Percentiles rank a stretch among this genome's conserved stretches.
These are phyloP conservation scores for Leucoptera coffeella DNA, from an alignment of 2,888 invertebrate genomes.

Conservation along the genomic window DNA sequence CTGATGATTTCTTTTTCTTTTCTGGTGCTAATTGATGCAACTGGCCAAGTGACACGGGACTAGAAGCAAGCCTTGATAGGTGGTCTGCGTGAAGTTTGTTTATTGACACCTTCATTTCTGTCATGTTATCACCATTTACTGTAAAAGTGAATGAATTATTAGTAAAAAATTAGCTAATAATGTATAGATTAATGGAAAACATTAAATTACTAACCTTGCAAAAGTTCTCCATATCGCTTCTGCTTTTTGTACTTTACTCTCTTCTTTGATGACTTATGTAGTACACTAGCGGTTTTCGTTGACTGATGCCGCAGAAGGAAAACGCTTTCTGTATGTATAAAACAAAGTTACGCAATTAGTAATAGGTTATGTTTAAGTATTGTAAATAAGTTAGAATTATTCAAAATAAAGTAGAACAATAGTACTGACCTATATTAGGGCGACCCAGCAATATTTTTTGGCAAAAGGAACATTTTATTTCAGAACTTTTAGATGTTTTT, in stretches of 20 bases:
- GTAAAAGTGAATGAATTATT: slow-evolving; percentile 9
- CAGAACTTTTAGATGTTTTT: slow-evolving; percentile 13
- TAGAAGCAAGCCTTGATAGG: slow-evolving; percentile 57
- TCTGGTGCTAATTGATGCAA: slow-evolving; percentile 48
- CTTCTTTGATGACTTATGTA: slow-evolving; percentile 24
- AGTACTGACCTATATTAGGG: slow-evolving; percentile 21
- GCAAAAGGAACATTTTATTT: slow-evolving; percentile 41
- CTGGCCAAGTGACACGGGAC: slow-evolving; percentile 51
- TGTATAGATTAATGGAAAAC: slow-evolving; percentile 1
- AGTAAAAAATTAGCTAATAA: not conserved
- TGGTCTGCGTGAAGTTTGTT: slow-evolving; percentile 61
- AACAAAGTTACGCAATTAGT: slow-evolving; percentile 31
- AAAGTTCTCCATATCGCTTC: slow-evolving; percentile 60
- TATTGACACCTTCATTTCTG: slow-evolving; percentile 61
- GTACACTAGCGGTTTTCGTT: slow-evolving; percentile 29
- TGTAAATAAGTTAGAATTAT: slow-evolving; percentile 1
- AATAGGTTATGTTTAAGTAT: slow-evolving; percentile 15
- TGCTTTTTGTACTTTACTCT: slow-evolving; percentile 35
- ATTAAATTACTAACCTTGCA: slow-evolving; percentile 51
- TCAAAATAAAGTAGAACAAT: not conserved
- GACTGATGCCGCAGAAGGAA: slow-evolving; percentile 27
- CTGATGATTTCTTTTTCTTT: slow-evolving; percentile 10
- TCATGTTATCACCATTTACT: slow-evolving; percentile 61
- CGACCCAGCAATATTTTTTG: slow-evolving; percentile 25
- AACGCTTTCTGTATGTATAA: slow-evolving; percentile 22